Evolutionary conservation across 1,140 invertebrate genomes (phyloP).

Genomic region (Bicyclus anynana): DNA sequence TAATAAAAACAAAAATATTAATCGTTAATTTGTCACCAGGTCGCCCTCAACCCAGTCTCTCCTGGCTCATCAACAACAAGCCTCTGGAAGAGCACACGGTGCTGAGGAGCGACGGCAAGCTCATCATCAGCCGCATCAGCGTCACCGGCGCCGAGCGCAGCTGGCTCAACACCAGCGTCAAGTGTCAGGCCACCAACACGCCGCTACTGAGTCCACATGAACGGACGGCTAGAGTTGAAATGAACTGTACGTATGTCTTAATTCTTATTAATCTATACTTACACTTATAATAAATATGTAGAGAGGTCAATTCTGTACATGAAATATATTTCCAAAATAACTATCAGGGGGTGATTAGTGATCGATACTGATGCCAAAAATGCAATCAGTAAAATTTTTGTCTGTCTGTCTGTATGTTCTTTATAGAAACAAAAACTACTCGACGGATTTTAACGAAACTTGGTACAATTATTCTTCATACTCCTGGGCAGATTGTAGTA

Average conservation of each 20-base stretch:
- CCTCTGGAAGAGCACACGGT: conserved; percentile 77
- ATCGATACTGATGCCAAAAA: too few species aligned
- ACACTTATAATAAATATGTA: too few species aligned
- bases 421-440: too few species aligned
- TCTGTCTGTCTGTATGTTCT: too few species aligned
- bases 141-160: conserved; percentile 83
- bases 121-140: conserved; percentile 86
- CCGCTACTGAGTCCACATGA: conserved; percentile 87
- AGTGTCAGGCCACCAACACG: conserved; percentile 91
- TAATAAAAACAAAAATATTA: too few species aligned
- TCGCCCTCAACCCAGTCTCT: conserved; percentile 87
- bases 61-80: conserved; percentile 88
- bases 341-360: too few species aligned
- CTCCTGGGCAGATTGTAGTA: too few species aligned
- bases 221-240: conserved; percentile 85
- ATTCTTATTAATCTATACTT: not conserved
- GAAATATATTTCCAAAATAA: too few species aligned
- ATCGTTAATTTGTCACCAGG: conserved; percentile 76
- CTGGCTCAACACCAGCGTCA: conserved; percentile 88
- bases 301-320: too few species aligned
- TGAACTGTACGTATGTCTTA: conserved; percentile 82
- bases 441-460: too few species aligned
- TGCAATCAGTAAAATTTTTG: too few species aligned
- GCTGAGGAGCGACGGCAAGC: conserved; percentile 81
- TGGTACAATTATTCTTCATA: too few species aligned